These are phyloP conservation scores for Nebria brevicollis DNA, from an alignment of 2,888 invertebrate species.

Conservation along the genomic window DNA sequence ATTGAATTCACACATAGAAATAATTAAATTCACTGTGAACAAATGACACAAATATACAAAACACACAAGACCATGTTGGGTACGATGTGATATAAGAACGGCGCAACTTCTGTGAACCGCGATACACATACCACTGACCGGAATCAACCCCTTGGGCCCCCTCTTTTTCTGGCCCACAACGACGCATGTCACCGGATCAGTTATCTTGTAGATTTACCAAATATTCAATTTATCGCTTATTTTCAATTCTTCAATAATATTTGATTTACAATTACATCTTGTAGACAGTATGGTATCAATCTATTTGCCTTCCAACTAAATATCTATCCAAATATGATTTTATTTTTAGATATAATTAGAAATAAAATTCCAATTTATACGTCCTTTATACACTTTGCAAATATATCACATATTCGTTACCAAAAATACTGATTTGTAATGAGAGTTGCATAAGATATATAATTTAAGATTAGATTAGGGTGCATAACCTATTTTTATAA, in stretches of 20 bases:
- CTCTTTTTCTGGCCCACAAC: neutral
- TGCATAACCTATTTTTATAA: too few relatives aligned
- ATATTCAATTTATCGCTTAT: neutral
- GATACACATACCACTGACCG: neutral
- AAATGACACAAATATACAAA: neutral
- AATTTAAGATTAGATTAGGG: too few relatives aligned
- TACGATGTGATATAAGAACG: neutral
- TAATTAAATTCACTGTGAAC: neutral
- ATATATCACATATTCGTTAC: neutral
- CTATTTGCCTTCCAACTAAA: neutral
- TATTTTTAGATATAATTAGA: too few relatives aligned
- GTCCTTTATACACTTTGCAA: neutral
- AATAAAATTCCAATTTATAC: too few relatives aligned
- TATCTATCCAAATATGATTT: neutral
- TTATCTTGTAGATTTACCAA: neutral
- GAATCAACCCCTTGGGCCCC: neutral
- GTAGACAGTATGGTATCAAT: neutral
- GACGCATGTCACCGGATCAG: neutral
- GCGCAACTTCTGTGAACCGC: neutral
- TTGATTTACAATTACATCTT: neutral
- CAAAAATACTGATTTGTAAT: neutral
- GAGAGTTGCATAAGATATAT: neutral
- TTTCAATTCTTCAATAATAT: neutral
- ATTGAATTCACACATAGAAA: neutral
- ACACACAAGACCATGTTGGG: neutral